A percentile compares a stretch with the other conserved stretches of the same genome.
These are phyloP conservation scores for Elymnias hypermnestra DNA, from an alignment of 1,140 invertebrate species.

Conservation along the genomic window DNA sequence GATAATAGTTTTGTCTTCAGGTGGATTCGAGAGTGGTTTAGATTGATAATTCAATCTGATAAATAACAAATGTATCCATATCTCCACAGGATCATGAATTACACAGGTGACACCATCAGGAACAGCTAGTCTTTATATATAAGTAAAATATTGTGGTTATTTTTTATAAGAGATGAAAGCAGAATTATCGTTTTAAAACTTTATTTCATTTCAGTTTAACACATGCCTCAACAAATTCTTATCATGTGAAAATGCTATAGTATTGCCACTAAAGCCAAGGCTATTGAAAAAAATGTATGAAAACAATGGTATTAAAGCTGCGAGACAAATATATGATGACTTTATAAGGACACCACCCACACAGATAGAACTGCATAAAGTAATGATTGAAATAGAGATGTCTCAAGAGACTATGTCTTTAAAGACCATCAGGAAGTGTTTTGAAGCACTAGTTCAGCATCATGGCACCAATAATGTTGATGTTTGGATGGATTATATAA, in stretches of 20 bases:
- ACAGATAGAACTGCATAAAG: slow-evolving; percentile 50
- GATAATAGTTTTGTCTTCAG: too few relatives aligned
- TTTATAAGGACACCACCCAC: slow-evolving; percentile 57
- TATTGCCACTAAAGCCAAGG: slow-evolving; percentile 58
- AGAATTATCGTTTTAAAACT: too few relatives aligned
- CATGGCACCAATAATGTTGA: slow-evolving; percentile 49
- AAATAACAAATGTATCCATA: too few relatives aligned
- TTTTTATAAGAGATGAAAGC: too few relatives aligned
- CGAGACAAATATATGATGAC: slow-evolving; percentile 59
- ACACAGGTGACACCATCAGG: too few relatives aligned
- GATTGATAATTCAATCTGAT: too few relatives aligned
- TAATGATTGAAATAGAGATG: slow-evolving; percentile 60
- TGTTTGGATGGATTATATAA: slow-evolving; percentile 59
- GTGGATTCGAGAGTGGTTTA: too few relatives aligned
- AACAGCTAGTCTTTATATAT: too few relatives aligned
- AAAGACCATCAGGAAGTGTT: slow-evolving; percentile 57
- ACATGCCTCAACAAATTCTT: slow-evolving; percentile 52
- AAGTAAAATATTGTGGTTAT: too few relatives aligned
- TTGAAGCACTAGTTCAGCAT: slow-evolving; percentile 52
- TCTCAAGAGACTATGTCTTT: slow-evolving; percentile 41
- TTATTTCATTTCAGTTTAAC: slow-evolving; percentile 63
- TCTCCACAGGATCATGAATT: too few relatives aligned
- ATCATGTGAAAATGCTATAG: slow-evolving; percentile 48
- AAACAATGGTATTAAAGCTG: slow-evolving; percentile 51
- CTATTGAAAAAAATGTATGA: slow-evolving; percentile 59